phyloP scores from a whole-genome alignment of 1,140 invertebrate species.

The Papilio aristodemus region DNA sequence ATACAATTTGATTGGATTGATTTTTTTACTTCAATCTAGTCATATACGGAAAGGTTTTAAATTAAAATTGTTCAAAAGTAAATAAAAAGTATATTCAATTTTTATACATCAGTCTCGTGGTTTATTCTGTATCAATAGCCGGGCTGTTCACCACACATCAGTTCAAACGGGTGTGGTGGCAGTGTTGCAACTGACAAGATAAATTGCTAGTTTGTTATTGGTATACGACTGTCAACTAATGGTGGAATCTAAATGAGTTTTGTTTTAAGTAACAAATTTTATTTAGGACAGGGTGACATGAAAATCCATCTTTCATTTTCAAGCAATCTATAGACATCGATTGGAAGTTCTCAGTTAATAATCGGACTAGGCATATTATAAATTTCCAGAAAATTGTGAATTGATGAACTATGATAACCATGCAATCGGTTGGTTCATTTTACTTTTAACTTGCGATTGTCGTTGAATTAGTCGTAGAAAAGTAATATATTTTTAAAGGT shows the following conservation, averaged over 20 bases:
- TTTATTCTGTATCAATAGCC: not conserved
- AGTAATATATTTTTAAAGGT: too few species aligned
- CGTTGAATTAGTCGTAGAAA: too few species aligned
- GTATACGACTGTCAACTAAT: not conserved
- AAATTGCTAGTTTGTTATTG: slow-evolving; percentile 17
- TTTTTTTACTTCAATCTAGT: too few species aligned
- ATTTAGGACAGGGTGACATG: not conserved
- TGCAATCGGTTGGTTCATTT: too few species aligned
- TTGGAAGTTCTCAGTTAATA: too few species aligned
- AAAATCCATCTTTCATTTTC: not conserved
- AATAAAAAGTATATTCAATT: not conserved
- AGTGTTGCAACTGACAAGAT: slow-evolving; percentile 11
- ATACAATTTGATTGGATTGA: too few species aligned
- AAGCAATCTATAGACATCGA: too few species aligned
- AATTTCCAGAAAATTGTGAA: too few species aligned
- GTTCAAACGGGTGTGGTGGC: not conserved
- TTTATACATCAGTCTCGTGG: not conserved
- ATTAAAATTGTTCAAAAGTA: not conserved
- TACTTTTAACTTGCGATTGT: too few species aligned
- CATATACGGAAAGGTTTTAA: too few species aligned
- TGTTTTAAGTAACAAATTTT: not conserved
- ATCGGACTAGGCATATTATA: too few species aligned
- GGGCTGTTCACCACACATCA: slow-evolving; percentile 5
- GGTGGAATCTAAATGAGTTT: slow-evolving; percentile 13
- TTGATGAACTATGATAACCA: too few species aligned